A percentile compares a stretch with the other conserved stretches of the same genome.
phyloP scores from a whole-genome alignment of 23 tunicate species.

The Aplidium turbinatum region DNA sequence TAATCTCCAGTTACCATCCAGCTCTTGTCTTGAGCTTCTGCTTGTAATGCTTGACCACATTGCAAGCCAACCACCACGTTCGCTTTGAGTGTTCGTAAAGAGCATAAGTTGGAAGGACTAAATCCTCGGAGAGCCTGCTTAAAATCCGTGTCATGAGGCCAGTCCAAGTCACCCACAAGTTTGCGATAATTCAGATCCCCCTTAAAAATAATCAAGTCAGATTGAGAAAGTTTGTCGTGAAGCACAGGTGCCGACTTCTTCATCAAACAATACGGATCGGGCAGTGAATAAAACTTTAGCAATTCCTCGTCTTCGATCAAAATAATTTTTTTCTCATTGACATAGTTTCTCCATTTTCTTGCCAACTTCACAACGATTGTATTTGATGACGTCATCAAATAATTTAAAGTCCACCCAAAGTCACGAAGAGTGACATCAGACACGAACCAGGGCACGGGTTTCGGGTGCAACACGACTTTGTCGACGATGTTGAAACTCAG shows the following conservation, averaged over 20 bases:
- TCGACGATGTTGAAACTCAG: conserved; percentile 36
- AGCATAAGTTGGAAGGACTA: conserved; percentile 55
- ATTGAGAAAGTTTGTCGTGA: conserved; percentile 30
- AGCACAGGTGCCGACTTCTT: conserved; percentile 14
- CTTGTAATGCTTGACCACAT: conserved; percentile 39
- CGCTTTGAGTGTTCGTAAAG: conserved; percentile 84
- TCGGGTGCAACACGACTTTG: conserved; percentile 57
- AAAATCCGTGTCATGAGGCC: conserved; percentile 73
- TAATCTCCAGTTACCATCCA: conserved; percentile 98
- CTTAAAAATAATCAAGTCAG: conserved; percentile 59
- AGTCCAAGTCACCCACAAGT: conserved; percentile 78
- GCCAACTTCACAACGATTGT: conserved; percentile 23
- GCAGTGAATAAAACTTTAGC: conserved; percentile 53
- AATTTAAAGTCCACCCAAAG: conserved; percentile 30
- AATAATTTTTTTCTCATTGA: conserved; percentile 21
- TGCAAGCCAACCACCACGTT: conserved; percentile 79
- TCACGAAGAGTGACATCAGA: conserved; percentile 77
- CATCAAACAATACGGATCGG: conserved; percentile 63
- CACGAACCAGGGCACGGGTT: conserved; percentile 91
- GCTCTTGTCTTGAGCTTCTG: conserved; percentile 34
- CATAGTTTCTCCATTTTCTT: conserved; percentile 18
- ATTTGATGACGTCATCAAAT: background rate
- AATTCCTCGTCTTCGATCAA: conserved; percentile 34
- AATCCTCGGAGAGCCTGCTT: conserved; percentile 56
- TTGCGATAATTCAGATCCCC: conserved; percentile 92